Evolutionary conservation across 1,140 invertebrate species (phyloP).

Genomic region (Dendroctonus valens): DNA sequence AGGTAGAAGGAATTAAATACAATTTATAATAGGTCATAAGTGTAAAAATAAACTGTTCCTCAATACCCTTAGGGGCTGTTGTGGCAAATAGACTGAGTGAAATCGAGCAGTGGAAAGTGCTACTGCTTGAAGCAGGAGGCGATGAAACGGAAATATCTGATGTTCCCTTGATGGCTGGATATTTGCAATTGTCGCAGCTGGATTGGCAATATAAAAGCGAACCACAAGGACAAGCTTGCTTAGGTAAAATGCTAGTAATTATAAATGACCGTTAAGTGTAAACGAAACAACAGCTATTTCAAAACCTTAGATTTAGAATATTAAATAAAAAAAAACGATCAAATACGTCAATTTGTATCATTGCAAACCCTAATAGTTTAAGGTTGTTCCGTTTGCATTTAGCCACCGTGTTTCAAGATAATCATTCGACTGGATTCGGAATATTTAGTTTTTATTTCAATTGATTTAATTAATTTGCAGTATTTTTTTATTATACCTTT

Average conservation of each 20-base stretch:
- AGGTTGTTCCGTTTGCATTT: no score
- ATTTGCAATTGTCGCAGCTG: constrained; percentile 80
- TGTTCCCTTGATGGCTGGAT: constrained; percentile 82
- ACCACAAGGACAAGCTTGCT: constrained; percentile 77
- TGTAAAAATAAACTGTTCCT: neutral
- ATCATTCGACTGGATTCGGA: no score
- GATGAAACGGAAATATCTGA: constrained; percentile 89
- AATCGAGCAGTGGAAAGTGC: constrained; percentile 76
- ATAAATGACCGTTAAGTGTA: no score
- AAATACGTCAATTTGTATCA: no score
- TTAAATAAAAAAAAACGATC: no score
- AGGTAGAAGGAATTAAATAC: neutral
- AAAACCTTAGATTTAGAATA: no score
- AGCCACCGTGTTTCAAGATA: no score
- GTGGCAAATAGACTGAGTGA: constrained; percentile 82
- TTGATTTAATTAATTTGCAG: no score
- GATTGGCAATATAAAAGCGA: constrained; percentile 94
- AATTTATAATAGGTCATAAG: neutral
- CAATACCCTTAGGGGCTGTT: constrained; percentile 66
- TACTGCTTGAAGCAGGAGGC: constrained; percentile 87
- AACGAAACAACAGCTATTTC: neutral
- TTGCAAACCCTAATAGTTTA: no score
- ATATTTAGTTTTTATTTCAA: no score
- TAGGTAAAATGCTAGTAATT: constrained; percentile 56
- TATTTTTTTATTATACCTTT: no score